phyloP scores from a whole-genome alignment of 2,888 invertebrate genomes.

The Philaethria dido region DNA sequence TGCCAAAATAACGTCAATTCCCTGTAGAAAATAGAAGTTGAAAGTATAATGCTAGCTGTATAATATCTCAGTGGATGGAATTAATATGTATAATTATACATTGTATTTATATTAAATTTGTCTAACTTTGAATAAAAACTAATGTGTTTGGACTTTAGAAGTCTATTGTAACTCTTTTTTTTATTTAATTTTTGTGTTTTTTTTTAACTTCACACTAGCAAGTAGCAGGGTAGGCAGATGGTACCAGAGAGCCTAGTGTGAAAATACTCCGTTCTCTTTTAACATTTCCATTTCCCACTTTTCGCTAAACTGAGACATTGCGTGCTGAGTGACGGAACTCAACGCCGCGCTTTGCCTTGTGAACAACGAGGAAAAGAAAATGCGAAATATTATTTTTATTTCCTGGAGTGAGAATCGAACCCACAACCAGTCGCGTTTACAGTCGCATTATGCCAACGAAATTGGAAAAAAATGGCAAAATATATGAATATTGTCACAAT shows the following conservation, averaged over 20 bases:
- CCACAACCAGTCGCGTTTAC: no score
- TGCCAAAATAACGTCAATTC: conserved; percentile 25
- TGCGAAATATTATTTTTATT: no score
- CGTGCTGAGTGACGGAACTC: no score
- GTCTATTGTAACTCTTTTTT: neutral
- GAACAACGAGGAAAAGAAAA: no score
- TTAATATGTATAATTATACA: neutral
- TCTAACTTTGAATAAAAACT: neutral
- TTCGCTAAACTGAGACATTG: no score
- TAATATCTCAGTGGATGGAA: conserved; percentile 32
- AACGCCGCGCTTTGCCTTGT: no score
- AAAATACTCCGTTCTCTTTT: no score
- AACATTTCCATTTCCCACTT: no score
- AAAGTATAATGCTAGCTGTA: neutral
- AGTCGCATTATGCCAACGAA: no score
- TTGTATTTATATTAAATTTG: neutral
- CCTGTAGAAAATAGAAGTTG: neutral
- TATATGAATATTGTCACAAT: neutral
- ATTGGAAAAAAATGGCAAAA: neutral
- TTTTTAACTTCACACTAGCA: neutral
- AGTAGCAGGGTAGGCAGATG: no score
- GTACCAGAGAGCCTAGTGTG: no score
- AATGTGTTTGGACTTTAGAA: neutral
- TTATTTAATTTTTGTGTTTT: neutral
- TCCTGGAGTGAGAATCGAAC: no score